Percentiles rank a stretch among this genome's conserved stretches.
These are phyloP conservation scores for Fistularia tabacaria DNA, from an alignment of 2,797 vertebrate species.

Conservation along the genomic window DNA sequence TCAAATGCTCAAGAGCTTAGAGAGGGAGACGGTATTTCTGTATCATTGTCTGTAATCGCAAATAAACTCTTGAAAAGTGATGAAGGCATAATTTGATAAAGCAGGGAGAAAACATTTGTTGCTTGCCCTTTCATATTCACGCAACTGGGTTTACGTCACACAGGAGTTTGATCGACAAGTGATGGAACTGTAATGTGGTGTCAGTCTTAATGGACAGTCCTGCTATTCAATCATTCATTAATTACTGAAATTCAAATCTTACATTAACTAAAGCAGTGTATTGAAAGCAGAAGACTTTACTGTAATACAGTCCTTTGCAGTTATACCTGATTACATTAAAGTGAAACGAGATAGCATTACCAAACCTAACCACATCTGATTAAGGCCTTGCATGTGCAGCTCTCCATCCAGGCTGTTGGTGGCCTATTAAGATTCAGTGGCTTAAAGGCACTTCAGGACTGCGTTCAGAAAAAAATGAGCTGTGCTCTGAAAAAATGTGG, in stretches of 20 bases:
- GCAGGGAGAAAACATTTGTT: constrained; percentile 46
- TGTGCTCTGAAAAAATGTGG: constrained; percentile 57
- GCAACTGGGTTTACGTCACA: constrained; percentile 47
- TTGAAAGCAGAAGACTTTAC: too few relatives aligned
- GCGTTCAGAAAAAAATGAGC: constrained; percentile 42
- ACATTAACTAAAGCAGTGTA: constrained; percentile 35
- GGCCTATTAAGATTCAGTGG: constrained; percentile 38
- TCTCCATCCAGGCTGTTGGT: constrained; percentile 29
- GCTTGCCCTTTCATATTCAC: constrained; percentile 56
- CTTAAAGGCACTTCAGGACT: constrained; percentile 49
- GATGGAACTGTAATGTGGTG: constrained; percentile 18
- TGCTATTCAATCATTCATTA: too few relatives aligned
- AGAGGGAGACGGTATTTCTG: too few relatives aligned
- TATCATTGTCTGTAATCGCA: background rate
- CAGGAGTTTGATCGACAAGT: constrained; percentile 49
- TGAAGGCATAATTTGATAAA: constrained; percentile 40
- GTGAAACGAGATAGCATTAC: constrained; percentile 12
- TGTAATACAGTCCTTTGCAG: background rate
- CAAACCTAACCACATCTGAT: constrained; percentile 13
- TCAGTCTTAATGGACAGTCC: too few relatives aligned
- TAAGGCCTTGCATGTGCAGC: constrained; percentile 13
- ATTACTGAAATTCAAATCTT: constrained; percentile 8
- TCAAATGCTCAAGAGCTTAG: too few relatives aligned
- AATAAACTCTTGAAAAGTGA: background rate
- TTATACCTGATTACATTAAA: constrained; percentile 23